These are phyloP conservation scores for Sipha maydis DNA, from an alignment of 2,888 invertebrate genomes.

Conservation along the genomic window DNA sequence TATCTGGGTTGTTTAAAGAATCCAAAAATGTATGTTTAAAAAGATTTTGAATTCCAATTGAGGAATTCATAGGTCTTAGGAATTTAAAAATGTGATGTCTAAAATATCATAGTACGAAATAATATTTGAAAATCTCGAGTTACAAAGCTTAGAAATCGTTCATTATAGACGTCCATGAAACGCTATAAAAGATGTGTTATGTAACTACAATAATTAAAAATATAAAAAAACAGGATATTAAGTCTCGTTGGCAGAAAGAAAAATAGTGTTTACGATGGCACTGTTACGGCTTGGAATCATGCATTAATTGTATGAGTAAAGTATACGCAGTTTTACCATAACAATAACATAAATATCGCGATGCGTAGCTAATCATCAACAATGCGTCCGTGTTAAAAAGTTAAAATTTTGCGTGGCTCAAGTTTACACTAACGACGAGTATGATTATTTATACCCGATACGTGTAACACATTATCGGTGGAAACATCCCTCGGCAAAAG, in stretches of 20 bases:
- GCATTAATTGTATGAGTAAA: too few relatives aligned
- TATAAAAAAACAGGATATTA: neutral
- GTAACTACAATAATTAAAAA: neutral
- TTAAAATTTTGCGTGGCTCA: neutral
- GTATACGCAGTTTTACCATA: too few relatives aligned
- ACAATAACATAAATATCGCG: neutral
- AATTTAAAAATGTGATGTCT: too few relatives aligned
- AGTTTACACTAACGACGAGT: neutral
- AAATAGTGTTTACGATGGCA: neutral
- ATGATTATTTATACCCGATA: neutral
- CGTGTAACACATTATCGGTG: neutral
- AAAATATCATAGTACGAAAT: neutral
- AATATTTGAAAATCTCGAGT: neutral
- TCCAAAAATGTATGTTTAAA: neutral
- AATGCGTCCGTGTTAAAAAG: neutral
- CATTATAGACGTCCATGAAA: neutral
- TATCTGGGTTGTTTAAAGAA: neutral
- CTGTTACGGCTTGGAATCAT: neutral
- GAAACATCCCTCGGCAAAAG: neutral
- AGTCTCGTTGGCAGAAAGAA: neutral
- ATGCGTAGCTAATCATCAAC: neutral
- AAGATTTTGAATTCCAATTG: neutral
- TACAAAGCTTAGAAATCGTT: neutral
- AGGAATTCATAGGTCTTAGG: too few relatives aligned
- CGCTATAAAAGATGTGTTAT: neutral